Conservation (phyloP, 2,113 vertebrate species). For the Micronycteris hirsuta region DNA sequence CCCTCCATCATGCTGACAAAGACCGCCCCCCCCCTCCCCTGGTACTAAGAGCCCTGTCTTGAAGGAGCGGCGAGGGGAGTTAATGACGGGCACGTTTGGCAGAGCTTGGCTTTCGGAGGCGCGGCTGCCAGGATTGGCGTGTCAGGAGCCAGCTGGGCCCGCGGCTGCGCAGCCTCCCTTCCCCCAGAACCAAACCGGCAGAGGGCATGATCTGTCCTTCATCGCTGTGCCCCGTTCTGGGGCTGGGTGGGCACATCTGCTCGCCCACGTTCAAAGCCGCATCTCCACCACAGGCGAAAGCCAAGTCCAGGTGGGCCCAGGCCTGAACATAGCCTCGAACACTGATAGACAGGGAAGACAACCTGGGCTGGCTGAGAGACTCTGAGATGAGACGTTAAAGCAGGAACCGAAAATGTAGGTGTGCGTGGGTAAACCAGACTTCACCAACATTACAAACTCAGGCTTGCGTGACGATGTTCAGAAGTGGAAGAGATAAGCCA, state of each 20-base stretch:
- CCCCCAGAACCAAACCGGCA: slow-evolving; percentile 65
- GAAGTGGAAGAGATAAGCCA: neutral
- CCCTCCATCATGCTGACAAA: slow-evolving; percentile 68
- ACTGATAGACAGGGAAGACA: neutral
- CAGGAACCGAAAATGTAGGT: accelerated
- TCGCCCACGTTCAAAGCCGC: neutral
- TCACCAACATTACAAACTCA: neutral
- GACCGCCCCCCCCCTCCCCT: slow-evolving; percentile 53
- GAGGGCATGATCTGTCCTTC: slow-evolving; percentile 31
- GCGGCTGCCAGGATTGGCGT: slow-evolving; percentile 53
- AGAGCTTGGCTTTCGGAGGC: slow-evolving; percentile 42
- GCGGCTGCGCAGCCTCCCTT: neutral
- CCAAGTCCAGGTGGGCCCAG: neutral
- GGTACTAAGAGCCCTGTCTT: slow-evolving; percentile 65
- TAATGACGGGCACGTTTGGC: slow-evolving; percentile 75
- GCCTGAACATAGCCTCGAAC: neutral
- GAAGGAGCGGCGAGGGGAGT: slow-evolving; percentile 73
- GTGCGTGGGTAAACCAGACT: neutral
- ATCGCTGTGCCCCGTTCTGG: neutral
- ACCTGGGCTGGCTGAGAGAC: neutral
- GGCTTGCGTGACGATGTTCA: neutral
- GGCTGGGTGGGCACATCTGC: neutral
- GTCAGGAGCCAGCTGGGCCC: neutral
- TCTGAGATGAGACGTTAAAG: neutral
- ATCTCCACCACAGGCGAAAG: neutral